Base-by-base conservation (phyloP, 2,888 invertebrate genomes). In the Chloroclysta siterata region DNA sequence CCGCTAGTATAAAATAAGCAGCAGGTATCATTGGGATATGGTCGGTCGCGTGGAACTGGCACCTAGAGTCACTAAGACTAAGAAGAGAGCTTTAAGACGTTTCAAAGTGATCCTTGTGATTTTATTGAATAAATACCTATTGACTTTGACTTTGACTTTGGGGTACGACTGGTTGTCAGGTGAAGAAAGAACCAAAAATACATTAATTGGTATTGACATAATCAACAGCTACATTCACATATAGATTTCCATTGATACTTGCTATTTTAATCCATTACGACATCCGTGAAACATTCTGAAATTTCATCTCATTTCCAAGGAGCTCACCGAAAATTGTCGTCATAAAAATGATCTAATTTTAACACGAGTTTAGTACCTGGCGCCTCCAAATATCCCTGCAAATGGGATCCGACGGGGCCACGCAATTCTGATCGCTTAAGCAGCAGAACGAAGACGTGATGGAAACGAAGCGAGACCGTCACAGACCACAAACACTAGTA, bases 261-360 rank as follows among this genome's bases (percentile, higher is more conserved):
- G 17, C 11, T 17, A 17, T 11, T 17, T 17, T 46, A 17, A 46
- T 17, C 46, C 4, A 11, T 5, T 1, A 1, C 11, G 17, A 17
- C 46, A 0, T 22, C 44, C 44, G 46, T 39, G 6, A 44, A 22
- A 22, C 22, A 22, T 22, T 39, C 14, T 11, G 11, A 54, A 56
- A 56, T 48, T 48, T 48, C 39, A 56, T 56, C 56, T 56, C 36
- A 56, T 56, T 56, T 50, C 22, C 22, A 28, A 50, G 28, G 13
- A 11, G 28, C 42, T 29, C 42, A 57, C 57, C 50, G 8, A 29
- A 50, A 50, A 50, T 17, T 48, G 44, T 41, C 53, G 53, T 41
- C 29, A 15, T 44, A 46, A 42, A 51, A 53, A 53, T 62, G 59
- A 67, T 59, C 59, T 54, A 59, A 62, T 68, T 62, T 62, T 44